A percentile compares a stretch with the other conserved stretches of the same genome.
These are phyloP conservation scores for Epinotia brunnichana DNA, from an alignment of 2,888 invertebrate genomes.

Conservation along the genomic window DNA sequence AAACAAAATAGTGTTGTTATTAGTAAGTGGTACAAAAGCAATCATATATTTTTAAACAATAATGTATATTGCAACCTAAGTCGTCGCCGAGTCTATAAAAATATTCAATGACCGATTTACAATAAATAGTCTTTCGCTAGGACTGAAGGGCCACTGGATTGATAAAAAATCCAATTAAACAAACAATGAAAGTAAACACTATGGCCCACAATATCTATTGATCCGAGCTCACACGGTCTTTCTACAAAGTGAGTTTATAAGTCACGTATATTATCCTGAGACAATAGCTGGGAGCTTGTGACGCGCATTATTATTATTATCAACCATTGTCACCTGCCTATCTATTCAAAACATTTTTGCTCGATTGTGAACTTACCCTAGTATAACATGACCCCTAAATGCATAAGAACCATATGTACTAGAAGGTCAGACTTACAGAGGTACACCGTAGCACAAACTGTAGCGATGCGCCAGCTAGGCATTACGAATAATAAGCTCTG, in stretches of 20 bases:
- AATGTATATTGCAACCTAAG: background rate
- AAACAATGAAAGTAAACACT: slow-evolving; percentile 22
- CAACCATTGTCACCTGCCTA: slow-evolving; percentile 21
- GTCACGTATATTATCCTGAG: background rate
- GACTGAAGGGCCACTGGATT: background rate
- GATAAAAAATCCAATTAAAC: slow-evolving; percentile 10
- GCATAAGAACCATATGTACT: background rate
- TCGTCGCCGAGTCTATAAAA: background rate
- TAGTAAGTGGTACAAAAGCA: no score
- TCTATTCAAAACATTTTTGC: background rate
- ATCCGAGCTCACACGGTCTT: slow-evolving; percentile 23
- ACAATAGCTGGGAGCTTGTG: slow-evolving; percentile 25
- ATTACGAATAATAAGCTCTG: background rate
- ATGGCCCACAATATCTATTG: slow-evolving; percentile 33
- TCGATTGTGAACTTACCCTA: slow-evolving; percentile 1
- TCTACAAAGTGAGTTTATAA: background rate
- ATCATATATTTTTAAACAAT: no score
- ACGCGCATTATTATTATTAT: slow-evolving; percentile 27
- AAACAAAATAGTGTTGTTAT: no score
- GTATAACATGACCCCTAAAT: slow-evolving; percentile 4
- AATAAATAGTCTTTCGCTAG: background rate
- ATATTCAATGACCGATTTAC: background rate
- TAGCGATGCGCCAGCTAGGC: background rate
- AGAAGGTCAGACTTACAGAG: background rate
- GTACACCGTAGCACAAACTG: background rate